A percentile compares a stretch with the other conserved stretches of the same genome.
Conservation (phyloP, 2,888 invertebrate species). For the Holacanthella duospinosa region DNA sequence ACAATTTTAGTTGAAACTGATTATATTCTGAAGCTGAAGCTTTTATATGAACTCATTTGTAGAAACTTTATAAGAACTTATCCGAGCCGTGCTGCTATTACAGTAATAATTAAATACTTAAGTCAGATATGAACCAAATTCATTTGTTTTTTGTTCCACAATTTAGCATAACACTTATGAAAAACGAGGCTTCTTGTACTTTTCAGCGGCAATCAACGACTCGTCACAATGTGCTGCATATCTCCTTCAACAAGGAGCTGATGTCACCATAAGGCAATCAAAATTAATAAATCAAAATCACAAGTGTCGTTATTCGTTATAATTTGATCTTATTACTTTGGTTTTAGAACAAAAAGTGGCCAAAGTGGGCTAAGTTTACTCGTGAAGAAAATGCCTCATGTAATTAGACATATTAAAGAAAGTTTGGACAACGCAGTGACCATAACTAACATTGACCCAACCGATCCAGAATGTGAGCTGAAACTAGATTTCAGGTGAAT, state of each 20-base stretch:
- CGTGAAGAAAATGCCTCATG: constrained; percentile 71
- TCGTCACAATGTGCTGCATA: constrained; percentile 63
- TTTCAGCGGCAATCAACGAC: constrained; percentile 72
- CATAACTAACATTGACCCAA: constrained; percentile 68
- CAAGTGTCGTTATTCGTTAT: constrained; percentile 1
- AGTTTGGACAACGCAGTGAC: constrained; percentile 66
- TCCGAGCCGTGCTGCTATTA: no score
- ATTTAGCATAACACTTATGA: constrained; percentile 56
- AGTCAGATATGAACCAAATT: no score
- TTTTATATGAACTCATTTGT: no score
- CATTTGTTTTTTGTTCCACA: no score
- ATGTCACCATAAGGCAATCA: constrained; percentile 52
- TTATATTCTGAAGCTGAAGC: no score
- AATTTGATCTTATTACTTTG: constrained; percentile 4
- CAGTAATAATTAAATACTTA: no score
- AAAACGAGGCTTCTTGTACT: constrained; percentile 73
- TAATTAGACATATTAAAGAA: constrained; percentile 57
- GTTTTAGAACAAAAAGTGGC: constrained; percentile 60
- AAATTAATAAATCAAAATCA: no score
- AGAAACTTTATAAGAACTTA: no score
- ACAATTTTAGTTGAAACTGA: no score
- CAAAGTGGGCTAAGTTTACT: constrained; percentile 70
- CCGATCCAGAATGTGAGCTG: constrained; percentile 72
- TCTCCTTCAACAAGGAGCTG: constrained; percentile 64
- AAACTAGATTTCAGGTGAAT: constrained; percentile 50